phyloP scores from a whole-genome alignment of 2,797 vertebrate species.

The Darevskia mixta region DNA sequence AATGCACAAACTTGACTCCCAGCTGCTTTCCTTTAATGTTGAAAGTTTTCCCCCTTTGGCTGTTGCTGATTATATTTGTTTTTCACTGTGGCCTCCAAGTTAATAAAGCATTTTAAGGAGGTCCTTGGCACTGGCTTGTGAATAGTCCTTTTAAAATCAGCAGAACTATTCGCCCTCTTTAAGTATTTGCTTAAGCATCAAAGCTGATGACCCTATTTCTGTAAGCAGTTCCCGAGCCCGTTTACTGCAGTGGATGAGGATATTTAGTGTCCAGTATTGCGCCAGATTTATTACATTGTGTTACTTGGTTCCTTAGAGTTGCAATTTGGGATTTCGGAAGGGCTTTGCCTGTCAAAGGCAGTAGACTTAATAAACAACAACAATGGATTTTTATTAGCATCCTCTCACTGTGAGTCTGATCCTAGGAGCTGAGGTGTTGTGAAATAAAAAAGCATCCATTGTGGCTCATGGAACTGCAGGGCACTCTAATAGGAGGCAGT shows the following conservation, averaged over 20 bases:
- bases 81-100: constrained; percentile 44
- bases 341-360: not conserved
- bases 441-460: not conserved
- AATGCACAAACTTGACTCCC: constrained; percentile 34
- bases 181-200: constrained; percentile 25
- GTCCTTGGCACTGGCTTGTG: constrained; percentile 37
- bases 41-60: constrained; percentile 50
- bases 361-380: not conserved
- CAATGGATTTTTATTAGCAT: not conserved
- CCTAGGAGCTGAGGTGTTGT: not conserved
- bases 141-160: constrained; percentile 60
- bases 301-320: constrained; percentile 16
- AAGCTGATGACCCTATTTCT: not conserved
- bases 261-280: not conserved
- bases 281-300: not conserved
- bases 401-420: not conserved
- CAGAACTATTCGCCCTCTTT: constrained; percentile 23
- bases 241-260: not conserved
- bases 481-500: not conserved
- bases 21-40: constrained; percentile 41
- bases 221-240: not conserved
- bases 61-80: constrained; percentile 48
- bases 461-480: not conserved
- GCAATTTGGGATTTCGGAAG: not conserved
- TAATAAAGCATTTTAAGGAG: constrained; percentile 30